Conservation (phyloP, 2,113 vertebrate genomes). For the Bufo gargarizans region DNA sequence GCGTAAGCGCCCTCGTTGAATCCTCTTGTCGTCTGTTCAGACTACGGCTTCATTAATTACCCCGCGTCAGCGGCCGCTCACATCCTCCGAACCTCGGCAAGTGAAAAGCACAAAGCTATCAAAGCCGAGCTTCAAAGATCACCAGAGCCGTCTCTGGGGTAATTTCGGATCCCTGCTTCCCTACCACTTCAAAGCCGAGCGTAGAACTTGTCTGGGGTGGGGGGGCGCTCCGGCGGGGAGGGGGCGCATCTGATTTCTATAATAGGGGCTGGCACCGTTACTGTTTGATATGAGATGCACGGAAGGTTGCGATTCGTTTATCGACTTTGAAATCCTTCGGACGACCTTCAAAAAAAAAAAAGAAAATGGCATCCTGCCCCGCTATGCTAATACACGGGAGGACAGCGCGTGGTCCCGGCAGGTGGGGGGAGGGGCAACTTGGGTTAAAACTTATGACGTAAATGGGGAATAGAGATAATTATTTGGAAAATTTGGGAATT, state of each 20-base stretch:
- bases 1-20: slow-evolving; percentile 61
- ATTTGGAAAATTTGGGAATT: too few species aligned
- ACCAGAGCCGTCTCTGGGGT: slow-evolving; percentile 91
- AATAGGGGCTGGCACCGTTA: slow-evolving; percentile 97
- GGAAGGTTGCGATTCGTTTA: slow-evolving; percentile 95
- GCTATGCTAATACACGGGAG: slow-evolving; percentile 62
- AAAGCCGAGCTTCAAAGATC: slow-evolving; percentile 98
- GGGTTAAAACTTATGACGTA: too few species aligned
- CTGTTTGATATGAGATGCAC: slow-evolving; percentile 98
- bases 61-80: slow-evolving; percentile 74
- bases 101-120: slow-evolving; percentile 85
- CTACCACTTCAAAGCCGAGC: slow-evolving; percentile 94
- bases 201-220: slow-evolving; percentile 74
- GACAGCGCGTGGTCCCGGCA: background rate
- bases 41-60: slow-evolving; percentile 77
- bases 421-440: background rate
- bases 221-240: slow-evolving; percentile 62
- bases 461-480: too few species aligned
- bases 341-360: slow-evolving; percentile 83
- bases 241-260: slow-evolving; percentile 89
- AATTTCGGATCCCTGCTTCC: slow-evolving; percentile 93
- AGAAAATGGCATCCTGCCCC: slow-evolving; percentile 74
- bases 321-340: slow-evolving; percentile 92
- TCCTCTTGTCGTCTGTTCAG: slow-evolving; percentile 70
- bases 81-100: slow-evolving; percentile 72